Base-by-base conservation (phyloP, 2,888 invertebrate genomes). In the Ochropleura leucogaster region DNA sequence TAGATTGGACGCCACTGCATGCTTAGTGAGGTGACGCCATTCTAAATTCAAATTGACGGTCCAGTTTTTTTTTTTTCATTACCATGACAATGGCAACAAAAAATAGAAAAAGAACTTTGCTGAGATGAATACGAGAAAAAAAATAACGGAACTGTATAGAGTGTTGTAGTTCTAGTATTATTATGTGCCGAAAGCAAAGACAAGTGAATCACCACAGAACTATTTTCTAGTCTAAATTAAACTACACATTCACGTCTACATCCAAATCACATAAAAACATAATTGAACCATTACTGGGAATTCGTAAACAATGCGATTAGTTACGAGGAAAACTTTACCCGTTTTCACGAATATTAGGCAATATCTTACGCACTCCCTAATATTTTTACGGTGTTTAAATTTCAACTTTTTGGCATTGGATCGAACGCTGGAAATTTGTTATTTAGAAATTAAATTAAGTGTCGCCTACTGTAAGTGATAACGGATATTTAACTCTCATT, bases 271-370 rank as follows among this genome's bases (percentile, higher is more conserved):
- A 53, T 44, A 30, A 53, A 75, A 8, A 16, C 46, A 10, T 14
- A n/a, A 62, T 70, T 30, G 46, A 42, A 62, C 5, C 10, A 53
- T 10, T n/a, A 16, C 46, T 20, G 49, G 12, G 49, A 57, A 74
- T 74, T 59, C 12, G 12, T 62, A 47, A 68, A 40, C 57, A 30
- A 30, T 30, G 30, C 30, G 30, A 30, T 30, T 30, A 30, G 44
- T n/a, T n/a, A 12, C 44, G n/a, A 44, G 16, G n/a, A n/a, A 20
- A 47, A 59, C 42, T 16, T 60, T 51, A 18, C 44, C 4, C 18
- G 60, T n/a, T 62, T 62, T 44, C 57, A 44, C 62, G n/a, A 62
- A 44, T n/a, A n/a, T n/a, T 44, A 62, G 44, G 18, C 44, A 44
- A 44, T 44, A 62, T n/a, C 40, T 42, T 16, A 18, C 7, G 16